Evolutionary conservation across 2,888 invertebrate species (phyloP).

Genomic region (Drosophila affinis): DNA sequence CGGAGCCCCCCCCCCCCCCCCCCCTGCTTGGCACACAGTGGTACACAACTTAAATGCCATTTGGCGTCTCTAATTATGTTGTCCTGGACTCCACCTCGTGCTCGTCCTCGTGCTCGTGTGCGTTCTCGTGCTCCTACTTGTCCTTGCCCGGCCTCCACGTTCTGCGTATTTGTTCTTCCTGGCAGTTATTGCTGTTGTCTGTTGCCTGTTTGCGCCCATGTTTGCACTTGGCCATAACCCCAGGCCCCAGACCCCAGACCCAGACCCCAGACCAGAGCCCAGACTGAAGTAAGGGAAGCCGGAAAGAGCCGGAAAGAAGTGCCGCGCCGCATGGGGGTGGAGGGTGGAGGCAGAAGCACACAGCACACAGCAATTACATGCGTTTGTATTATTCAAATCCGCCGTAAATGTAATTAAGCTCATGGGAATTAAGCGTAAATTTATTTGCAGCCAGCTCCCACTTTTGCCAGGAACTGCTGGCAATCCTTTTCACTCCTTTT

Average conservation of each 20-base stretch:
- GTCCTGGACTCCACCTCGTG: conserved; percentile 2
- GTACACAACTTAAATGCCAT: conserved; percentile 46
- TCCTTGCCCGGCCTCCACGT: conserved; percentile 2
- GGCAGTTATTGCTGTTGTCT: not conserved
- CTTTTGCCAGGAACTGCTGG: conserved; percentile 29
- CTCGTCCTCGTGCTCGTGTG: not conserved
- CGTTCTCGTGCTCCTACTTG: conserved; percentile 18
- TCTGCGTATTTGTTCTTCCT: conserved; percentile 29
- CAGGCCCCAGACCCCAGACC: not conserved
- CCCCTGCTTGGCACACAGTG: conserved; percentile 17
- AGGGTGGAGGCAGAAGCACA: not conserved
- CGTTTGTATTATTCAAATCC: conserved; percentile 71
- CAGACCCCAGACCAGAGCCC: not conserved
- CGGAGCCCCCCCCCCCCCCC: too few species aligned
- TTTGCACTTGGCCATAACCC: conserved; percentile 21
- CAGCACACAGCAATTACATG: conserved; percentile 56
- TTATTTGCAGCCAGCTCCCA: conserved; percentile 48
- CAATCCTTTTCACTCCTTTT: conserved; percentile 58
- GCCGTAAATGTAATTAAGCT: conserved; percentile 77
- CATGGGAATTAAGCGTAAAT: conserved; percentile 73
- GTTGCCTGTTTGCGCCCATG: conserved; percentile 15
- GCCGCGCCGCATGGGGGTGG: not conserved
- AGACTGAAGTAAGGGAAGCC: not conserved
- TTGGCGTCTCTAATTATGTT: conserved; percentile 63
- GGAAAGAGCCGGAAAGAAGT: not conserved